These are phyloP conservation scores for Chanos chanos DNA, from an alignment of 2,797 vertebrate species.

Conservation along the genomic window DNA sequence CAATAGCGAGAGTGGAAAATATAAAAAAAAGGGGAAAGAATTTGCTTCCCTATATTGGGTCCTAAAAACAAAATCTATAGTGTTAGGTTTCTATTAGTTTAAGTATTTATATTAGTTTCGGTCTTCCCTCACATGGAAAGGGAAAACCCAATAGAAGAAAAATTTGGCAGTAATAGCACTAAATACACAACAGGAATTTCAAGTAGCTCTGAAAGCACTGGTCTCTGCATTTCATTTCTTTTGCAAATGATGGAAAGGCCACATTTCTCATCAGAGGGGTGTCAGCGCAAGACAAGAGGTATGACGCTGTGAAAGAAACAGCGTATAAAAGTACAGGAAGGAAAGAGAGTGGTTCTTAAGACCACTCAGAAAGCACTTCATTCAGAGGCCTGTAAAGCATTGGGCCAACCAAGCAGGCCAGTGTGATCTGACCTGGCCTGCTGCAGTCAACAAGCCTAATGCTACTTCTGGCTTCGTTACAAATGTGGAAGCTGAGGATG, in stretches of 20 bases:
- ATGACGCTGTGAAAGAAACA: not conserved
- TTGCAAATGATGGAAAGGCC: slow-evolving; percentile 23
- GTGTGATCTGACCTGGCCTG: slow-evolving; percentile 10
- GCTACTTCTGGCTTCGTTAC: slow-evolving; percentile 27
- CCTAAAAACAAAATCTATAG: too few relatives aligned
- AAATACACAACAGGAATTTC: slow-evolving; percentile 41
- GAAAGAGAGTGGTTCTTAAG: not conserved
- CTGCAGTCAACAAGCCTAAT: slow-evolving; percentile 7
- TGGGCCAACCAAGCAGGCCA: too few relatives aligned
- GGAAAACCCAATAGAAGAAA: slow-evolving; percentile 23
- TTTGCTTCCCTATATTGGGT: too few relatives aligned
- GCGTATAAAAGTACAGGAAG: not conserved
- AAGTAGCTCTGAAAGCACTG: slow-evolving; percentile 32
- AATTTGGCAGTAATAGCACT: slow-evolving; percentile 37
- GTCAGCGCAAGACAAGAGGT: slow-evolving; percentile 8
- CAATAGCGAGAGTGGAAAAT: too few relatives aligned
- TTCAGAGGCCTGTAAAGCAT: not conserved
- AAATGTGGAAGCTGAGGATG: slow-evolving; percentile 16
- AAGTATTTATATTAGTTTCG: slow-evolving; percentile 7
- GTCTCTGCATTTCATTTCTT: slow-evolving; percentile 19
- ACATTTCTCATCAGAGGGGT: slow-evolving; percentile 19
- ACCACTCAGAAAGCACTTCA: not conserved
- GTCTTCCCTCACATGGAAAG: slow-evolving; percentile 31
- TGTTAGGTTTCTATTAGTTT: too few relatives aligned
- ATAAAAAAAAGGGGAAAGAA: too few relatives aligned